Evolutionary conservation across 1,140 invertebrate species (phyloP), one percentile per base, ranked within the genome.

Genomic region (Bilobella aurantiaca): DNA sequence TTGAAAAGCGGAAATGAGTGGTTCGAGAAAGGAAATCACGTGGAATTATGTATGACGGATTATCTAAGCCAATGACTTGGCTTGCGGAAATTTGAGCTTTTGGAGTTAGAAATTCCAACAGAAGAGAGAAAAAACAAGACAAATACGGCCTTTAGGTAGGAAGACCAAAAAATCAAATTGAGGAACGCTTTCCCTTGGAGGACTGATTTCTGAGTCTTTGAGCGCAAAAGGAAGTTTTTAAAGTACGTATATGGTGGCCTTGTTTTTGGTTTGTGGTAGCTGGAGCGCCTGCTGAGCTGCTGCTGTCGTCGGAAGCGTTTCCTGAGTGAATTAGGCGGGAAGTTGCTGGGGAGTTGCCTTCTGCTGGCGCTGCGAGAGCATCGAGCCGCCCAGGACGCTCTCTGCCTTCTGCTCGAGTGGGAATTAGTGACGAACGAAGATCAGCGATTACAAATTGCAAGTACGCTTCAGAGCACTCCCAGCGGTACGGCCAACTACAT

Each of bases 401-500:
- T 92, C 28, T 90, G 88, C 76, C 79, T 88, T 34, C 89, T 91
- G 85, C 77, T 92, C 34, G 90, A 93, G 77, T 86, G 88, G 84
- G 84, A 89, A 74, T 76, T 88, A 25, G 74, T 88, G 21, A 81
- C 82, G 28, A 82, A 80, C 62, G 82, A 85, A 68, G 84, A 88
- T 70, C 82, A 86, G 34, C 82, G 87, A 73, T 76, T 89, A 67
- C 88, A 91, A 77, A 86, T 89, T 67, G 87, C 89, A 23, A 88
- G 87, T n/a, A 87, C 88, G 1, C 79, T 91, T 34, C 87, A 90
- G 74, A 87, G 84, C 32, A 91, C 89, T 16, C 76, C 81, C 14
- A 80, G 82, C 18, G 89, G 89, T 5, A 84, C 84, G 73, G 79
- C 81, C 66, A 82, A 84, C 75, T 91, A 91, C 73, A 81, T 80